Base-by-base conservation (phyloP, 35 echinoderm and acorn worm genomes). In the Apostichopus japonicus region DNA sequence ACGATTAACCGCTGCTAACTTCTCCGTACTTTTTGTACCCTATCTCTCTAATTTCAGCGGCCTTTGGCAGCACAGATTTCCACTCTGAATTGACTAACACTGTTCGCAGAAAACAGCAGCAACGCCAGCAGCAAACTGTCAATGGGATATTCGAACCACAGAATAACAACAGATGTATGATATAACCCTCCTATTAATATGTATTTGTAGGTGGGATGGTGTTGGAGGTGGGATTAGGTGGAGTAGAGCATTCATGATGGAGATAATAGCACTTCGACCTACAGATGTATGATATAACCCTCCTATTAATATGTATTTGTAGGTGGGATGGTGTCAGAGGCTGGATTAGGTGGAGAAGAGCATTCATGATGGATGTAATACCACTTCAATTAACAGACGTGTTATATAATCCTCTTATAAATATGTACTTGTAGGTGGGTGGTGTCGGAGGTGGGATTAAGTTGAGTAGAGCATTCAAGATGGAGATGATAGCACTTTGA, bases 1-100 rank as follows among this genome's bases (percentile, higher is more conserved):
- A 17, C 6, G 70, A 19, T 22, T 73, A 6, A 73, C 70, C 14
- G 10, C 70, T 22, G 58, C 86, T 88, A 65, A 71, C 86, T 65
- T 19, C 17, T 19, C 25, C 62, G 23, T 62, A 44, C 86, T 73
- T 55, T 22, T 21, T 84, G 80, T 57, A 56, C 72, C 23, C 33
- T 57, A 52, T 91, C 33, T 76, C 65, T 79, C 13, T 91, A 76
- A 24, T 65, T 78, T 24, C 54, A 91, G 89, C 72, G 17, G 72
- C 51, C 24, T 65, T 78, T 13, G 72, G 51, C 10, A 65, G 90
- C 52, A 71, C 87, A 17, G 95, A 97, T 77, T 94, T 97, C 57
- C 84, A 86, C 21, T 90, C 93, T 53, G 93, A 97, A 14, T 89
- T 97, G 54, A 87, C 94, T 82, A 93, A 95, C 80, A 97, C 96